A percentile compares a stretch with the other conserved stretches of the same genome.
Evolutionary conservation across 2,797 vertebrate genomes (phyloP).

Genomic region (Semaprochilodus insignis): DNA sequence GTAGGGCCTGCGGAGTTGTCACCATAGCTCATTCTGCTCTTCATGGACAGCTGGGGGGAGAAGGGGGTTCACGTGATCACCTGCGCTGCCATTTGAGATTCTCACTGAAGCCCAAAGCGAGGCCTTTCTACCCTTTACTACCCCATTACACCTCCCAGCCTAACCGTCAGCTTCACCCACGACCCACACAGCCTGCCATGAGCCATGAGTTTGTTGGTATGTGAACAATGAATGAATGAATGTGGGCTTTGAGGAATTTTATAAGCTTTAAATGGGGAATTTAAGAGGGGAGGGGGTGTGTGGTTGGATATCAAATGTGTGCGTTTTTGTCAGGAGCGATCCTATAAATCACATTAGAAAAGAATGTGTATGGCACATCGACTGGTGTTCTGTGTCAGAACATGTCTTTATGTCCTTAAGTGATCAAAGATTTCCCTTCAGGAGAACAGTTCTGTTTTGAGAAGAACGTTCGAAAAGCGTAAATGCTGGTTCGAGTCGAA

Average conservation of each 20-base stretch:
- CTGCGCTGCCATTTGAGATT: slow-evolving; percentile 67
- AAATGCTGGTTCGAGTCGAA: slow-evolving; percentile 52
- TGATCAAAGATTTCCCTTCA: slow-evolving; percentile 56
- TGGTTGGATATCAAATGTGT: slow-evolving; percentile 59
- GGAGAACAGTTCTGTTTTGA: slow-evolving; percentile 68
- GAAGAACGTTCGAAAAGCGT: slow-evolving; percentile 52
- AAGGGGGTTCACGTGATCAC: slow-evolving; percentile 65
- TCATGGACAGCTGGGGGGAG: slow-evolving; percentile 67
- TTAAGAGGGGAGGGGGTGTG: slow-evolving; percentile 54
- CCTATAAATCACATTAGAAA: slow-evolving; percentile 69
- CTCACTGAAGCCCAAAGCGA: slow-evolving; percentile 61
- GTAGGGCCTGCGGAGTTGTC: slow-evolving; percentile 69
- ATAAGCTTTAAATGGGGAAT: slow-evolving; percentile 65
- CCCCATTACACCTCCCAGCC: slow-evolving; percentile 52
- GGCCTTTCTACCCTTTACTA: slow-evolving; percentile 54
- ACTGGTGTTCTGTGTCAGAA: slow-evolving; percentile 87
- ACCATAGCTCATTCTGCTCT: slow-evolving; percentile 58
- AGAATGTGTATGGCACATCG: slow-evolving; percentile 63
- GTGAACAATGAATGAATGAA: slow-evolving; percentile 61
- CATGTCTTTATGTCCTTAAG: slow-evolving; percentile 78
- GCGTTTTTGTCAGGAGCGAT: slow-evolving; percentile 68
- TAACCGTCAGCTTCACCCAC: slow-evolving; percentile 75
- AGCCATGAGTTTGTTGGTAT: slow-evolving; percentile 45
- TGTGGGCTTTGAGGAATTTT: slow-evolving; percentile 61
- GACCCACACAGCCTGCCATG: slow-evolving; percentile 43